Conservation (phyloP, 2,888 invertebrate genomes). For the Entomobrya proxima region DNA sequence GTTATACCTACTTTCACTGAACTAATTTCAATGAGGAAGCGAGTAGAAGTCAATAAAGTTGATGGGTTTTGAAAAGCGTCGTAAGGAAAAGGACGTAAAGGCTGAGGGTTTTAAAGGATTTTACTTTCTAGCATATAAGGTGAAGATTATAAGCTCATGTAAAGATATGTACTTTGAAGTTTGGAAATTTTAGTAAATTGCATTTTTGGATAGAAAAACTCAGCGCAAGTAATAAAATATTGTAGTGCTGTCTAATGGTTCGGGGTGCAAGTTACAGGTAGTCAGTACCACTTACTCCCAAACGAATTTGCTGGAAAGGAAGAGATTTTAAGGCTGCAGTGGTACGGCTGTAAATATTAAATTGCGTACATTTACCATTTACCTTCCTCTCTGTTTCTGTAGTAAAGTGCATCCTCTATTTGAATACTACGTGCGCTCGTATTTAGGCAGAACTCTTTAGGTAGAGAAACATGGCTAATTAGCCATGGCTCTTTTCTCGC, state of each 20-base stretch:
- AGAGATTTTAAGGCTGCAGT: not conserved
- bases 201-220: no score
- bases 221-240: no score
- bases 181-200: no score
- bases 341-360: not conserved
- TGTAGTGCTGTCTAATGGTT: no score
- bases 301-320: not conserved
- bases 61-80: no score
- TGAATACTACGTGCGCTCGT: not conserved
- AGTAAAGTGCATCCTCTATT: not conserved
- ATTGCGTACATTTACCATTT: not conserved
- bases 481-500: slow-evolving; percentile 42
- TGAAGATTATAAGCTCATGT: no score
- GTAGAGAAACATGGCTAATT: slow-evolving; percentile 47
- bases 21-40: no score
- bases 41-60: no score
- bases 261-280: not conserved
- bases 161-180: no score
- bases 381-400: not conserved
- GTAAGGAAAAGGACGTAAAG: no score
- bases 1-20: not conserved
- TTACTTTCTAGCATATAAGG: no score
- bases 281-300: not conserved
- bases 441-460: not conserved
- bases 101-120: no score